Base-by-base conservation (phyloP, 1,140 invertebrate genomes). In the Ooceraea biroi region DNA sequence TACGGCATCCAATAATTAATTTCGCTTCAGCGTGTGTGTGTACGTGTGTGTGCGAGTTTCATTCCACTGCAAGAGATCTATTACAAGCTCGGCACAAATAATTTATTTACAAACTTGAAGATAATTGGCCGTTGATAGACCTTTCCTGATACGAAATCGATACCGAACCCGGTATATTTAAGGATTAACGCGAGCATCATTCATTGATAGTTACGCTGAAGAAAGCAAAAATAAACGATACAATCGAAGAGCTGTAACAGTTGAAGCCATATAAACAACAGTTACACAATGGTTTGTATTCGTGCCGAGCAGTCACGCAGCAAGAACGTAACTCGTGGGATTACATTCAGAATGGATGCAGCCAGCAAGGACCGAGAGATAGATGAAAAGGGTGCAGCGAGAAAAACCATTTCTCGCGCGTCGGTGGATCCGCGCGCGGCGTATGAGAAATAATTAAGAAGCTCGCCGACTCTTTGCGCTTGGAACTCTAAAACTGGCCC, bases 401-500 rank as follows among this genome's bases (percentile, higher is more conserved):
- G 58, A 87, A 83, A 86, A 86, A 87, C 57, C 30, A n/a, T n/a
- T n/a, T 66, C 50, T 55, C n/a, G 7, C 17, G 50, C 11, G 60
- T 55, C 5, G n/a, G 68, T 25, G 84, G 50, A 76, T 69, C 63
- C 36, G 22, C 41, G 17, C 44, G 30, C 19, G n/a, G 17, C 41
- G 69, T 60, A 72, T 77, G 44, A 57, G 66, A 86, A 86, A 86
- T 83, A 83, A 87, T 86, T 86, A 86, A 83, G 66, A 83, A 83
- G 68, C 71, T 83, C 80, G 36, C 36, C 55, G 50, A 48, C 57
- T n/a, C n/a, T 86, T 83, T 36, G 36, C 78, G 69, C 36, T 46
- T 3, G 3, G 22, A 36, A 36, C 7, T 61, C 36, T 10, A n/a
- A 12, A 11, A 68, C 19, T 12, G 19, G 48, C 22, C 11, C n/a